These are phyloP conservation scores for Paradoxurus hermaphroditus DNA, from an alignment of 2,113 vertebrate genomes.

Conservation along the genomic window DNA sequence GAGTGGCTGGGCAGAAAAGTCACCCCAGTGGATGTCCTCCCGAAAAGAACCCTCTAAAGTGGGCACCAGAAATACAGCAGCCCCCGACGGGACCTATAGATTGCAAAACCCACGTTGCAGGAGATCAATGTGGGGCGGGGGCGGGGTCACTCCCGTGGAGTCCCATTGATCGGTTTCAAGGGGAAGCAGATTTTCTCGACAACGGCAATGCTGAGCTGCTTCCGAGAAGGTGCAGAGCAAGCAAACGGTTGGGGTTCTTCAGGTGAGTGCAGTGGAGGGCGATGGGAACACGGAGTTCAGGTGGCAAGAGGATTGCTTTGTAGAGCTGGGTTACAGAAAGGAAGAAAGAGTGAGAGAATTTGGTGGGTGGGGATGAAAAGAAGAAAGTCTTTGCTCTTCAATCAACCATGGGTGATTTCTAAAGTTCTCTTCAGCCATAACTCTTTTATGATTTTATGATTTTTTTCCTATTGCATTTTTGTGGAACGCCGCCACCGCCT, in stretches of 20 bases:
- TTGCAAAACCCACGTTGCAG: too few relatives aligned
- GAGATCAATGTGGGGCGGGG: accelerated
- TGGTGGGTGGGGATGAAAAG: not conserved
- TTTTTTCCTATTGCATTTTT: not conserved
- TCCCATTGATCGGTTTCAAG: not conserved
- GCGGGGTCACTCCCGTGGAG: not conserved
- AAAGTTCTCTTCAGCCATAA: not conserved
- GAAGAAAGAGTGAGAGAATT: not conserved
- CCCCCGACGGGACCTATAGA: not conserved
- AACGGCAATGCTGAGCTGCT: not conserved
- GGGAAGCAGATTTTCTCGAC: not conserved
- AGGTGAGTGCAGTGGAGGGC: not conserved
- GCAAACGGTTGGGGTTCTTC: not conserved
- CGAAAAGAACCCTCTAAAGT: not conserved
- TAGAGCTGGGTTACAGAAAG: not conserved
- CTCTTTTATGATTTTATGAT: not conserved
- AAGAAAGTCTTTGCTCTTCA: not conserved
- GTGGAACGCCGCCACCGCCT: not conserved
- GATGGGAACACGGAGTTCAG: not conserved
- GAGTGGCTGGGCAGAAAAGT: not conserved
- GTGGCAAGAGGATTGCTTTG: not conserved
- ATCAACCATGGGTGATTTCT: not conserved
- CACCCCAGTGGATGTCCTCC: not conserved
- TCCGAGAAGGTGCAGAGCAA: not conserved
- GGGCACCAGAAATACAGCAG: not conserved